A percentile compares a stretch with the other conserved stretches of the same genome.
Conservation (phyloP, 30 jellyfish, hydroid and myxozoan species). For the Chrysaora quinquecirrha region DNA sequence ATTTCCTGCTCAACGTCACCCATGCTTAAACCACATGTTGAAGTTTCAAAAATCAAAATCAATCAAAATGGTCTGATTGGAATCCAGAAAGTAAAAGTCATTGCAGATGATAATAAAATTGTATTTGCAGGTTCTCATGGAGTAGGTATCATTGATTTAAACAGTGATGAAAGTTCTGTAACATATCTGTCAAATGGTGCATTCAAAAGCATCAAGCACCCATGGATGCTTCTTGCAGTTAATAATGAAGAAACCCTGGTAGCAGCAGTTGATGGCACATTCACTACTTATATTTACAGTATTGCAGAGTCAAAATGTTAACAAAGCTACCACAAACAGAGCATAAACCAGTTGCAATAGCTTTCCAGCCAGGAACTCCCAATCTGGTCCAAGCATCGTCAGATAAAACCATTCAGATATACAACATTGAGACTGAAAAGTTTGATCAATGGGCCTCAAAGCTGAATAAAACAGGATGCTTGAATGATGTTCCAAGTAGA, state of each 20-base stretch:
- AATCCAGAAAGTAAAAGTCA: slow-evolving; percentile 24
- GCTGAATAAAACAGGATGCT: neutral
- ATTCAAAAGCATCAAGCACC: neutral
- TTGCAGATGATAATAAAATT: slow-evolving; percentile 39
- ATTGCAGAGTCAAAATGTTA: slow-evolving; percentile 2
- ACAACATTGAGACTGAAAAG: slow-evolving; percentile 37
- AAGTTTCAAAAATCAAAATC: slow-evolving; percentile 29
- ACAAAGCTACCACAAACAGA: slow-evolving; percentile 43
- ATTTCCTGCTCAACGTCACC: neutral
- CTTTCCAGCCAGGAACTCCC: slow-evolving; percentile 69
- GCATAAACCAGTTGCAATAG: slow-evolving; percentile 39
- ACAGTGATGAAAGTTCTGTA: neutral
- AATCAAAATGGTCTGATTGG: slow-evolving; percentile 28
- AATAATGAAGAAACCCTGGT: slow-evolving; percentile 15
- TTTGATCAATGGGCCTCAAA: slow-evolving; percentile 51
- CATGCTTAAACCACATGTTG: neutral
- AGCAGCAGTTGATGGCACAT: slow-evolving; percentile 34
- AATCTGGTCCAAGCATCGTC: slow-evolving; percentile 27
- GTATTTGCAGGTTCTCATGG: slow-evolving; percentile 34
- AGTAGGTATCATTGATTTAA: slow-evolving; percentile 2
- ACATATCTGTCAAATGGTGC: neutral
- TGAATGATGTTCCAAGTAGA: slow-evolving; percentile 17
- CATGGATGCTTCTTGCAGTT: slow-evolving; percentile 26
- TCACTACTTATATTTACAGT: slow-evolving; percentile 28
- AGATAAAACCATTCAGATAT: slow-evolving; percentile 52